phyloP scores from a whole-genome alignment of 2,113 vertebrate genomes.

The Pollachius pollachius region DNA sequence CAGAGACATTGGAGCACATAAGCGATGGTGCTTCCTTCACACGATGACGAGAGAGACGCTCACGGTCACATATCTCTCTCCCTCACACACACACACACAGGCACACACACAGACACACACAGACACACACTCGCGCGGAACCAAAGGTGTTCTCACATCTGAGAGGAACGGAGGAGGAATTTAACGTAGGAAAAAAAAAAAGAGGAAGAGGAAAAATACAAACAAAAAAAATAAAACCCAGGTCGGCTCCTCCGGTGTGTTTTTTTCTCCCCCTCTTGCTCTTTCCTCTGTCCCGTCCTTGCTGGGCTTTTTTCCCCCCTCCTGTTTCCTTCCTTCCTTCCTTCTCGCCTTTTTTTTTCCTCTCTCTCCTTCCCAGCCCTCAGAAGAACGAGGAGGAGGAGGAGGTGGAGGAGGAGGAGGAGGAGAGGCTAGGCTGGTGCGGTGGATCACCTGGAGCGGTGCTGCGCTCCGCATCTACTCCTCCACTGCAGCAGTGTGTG shows the following conservation, averaged over 20 bases:
- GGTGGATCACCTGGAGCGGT: constrained; percentile 71
- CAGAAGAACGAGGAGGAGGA: constrained; percentile 53
- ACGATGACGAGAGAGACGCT: constrained; percentile 58
- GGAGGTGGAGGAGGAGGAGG: constrained; percentile 57
- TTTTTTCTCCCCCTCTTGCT: constrained; percentile 59
- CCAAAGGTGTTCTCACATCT: constrained; percentile 56
- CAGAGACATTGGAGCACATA: constrained; percentile 75
- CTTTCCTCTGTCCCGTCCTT: background rate
- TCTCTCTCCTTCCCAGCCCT: background rate
- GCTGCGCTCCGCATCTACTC: constrained; percentile 73
- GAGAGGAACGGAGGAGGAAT: constrained; percentile 29
- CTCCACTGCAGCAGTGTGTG: constrained; percentile 75
- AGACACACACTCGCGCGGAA: background rate
- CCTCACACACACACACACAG: constrained; percentile 22
- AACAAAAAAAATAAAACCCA: constrained; percentile 15
- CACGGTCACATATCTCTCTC: constrained; percentile 36
- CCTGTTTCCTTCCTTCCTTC: background rate
- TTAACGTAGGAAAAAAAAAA: background rate
- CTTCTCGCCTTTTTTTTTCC: background rate
- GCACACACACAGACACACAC: constrained; percentile 9
- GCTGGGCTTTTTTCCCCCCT: too few species aligned
- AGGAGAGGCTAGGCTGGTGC: constrained; percentile 48
- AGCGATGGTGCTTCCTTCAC: constrained; percentile 64
- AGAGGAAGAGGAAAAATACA: background rate
- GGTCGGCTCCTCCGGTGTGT: constrained; percentile 49